phyloP scores from a whole-genome alignment of 2,113 vertebrate genomes.

The Paradoxurus hermaphroditus region DNA sequence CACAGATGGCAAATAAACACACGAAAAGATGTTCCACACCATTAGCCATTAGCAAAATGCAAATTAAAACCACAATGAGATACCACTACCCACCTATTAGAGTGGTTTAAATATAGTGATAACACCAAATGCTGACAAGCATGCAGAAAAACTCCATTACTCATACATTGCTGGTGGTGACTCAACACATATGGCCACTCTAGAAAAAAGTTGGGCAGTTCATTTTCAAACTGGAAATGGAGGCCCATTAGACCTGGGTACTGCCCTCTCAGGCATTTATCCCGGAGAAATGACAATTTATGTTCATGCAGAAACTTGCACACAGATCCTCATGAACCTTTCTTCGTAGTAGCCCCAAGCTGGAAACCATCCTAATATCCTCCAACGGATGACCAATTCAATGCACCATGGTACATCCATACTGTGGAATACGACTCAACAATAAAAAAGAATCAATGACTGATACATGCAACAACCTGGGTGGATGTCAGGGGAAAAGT shows the following conservation, averaged over 20 bases:
- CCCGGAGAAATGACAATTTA: not conserved
- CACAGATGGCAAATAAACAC: not conserved
- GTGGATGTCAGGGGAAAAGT: not conserved
- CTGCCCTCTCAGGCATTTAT: not conserved
- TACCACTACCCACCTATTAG: not conserved
- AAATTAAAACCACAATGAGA: not conserved
- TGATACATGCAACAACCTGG: not conserved
- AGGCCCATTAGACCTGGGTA: not conserved
- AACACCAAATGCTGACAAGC: not conserved
- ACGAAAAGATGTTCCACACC: not conserved
- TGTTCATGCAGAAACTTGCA: not conserved
- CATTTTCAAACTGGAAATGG: constrained; percentile 1
- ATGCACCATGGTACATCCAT: not conserved
- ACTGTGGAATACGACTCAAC: not conserved
- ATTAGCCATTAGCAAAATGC: not conserved
- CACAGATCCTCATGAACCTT: not conserved
- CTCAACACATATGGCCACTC: not conserved
- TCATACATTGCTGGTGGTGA: not conserved
- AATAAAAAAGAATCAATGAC: not conserved
- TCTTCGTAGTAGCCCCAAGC: not conserved
- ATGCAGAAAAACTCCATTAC: not conserved
- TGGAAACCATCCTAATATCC: not conserved
- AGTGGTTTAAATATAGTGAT: not conserved
- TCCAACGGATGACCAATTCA: not conserved
- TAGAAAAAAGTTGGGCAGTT: not conserved